Evolutionary conservation across 30 jellyfish, hydroid and myxozoan genomes (phyloP).

Genomic region (Aurelia aurita): DNA sequence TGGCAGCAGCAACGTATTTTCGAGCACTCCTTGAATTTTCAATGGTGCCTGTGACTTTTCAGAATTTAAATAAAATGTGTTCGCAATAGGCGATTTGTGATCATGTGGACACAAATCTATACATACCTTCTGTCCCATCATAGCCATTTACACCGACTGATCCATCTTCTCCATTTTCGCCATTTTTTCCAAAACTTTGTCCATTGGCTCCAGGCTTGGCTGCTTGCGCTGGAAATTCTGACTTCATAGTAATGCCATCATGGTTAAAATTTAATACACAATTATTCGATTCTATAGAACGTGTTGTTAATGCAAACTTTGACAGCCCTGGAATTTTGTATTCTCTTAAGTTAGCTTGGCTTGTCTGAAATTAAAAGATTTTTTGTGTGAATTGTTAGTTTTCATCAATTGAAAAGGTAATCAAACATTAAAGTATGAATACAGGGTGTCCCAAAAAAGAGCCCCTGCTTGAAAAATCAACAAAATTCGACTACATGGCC

Average conservation of each 20-base stretch:
- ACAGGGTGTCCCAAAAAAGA: no score
- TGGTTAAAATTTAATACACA: conserved; percentile 1
- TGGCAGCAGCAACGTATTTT: no score
- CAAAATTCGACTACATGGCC: no score
- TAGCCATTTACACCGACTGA: conserved; percentile 4
- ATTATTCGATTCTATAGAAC: neutral
- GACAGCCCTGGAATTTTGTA: neutral
- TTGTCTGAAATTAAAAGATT: neutral
- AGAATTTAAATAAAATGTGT: no score
- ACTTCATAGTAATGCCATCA: conserved; percentile 5
- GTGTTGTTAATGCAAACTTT: neutral
- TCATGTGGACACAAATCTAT: no score
- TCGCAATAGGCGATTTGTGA: no score
- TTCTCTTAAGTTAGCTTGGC: neutral
- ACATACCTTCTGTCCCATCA: conserved; percentile 25
- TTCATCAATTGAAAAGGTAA: no score
- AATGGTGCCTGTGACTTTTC: no score
- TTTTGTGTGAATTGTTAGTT: no score
- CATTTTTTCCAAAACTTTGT: neutral
- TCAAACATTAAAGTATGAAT: no score
- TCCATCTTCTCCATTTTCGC: conserved; percentile 17
- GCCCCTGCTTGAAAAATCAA: no score
- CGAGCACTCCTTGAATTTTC: no score
- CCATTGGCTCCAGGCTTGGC: neutral
- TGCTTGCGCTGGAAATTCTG: neutral